Conservation (phyloP, 53 echinoderm and acorn worm genomes). For the Echinometra lucunter region DNA sequence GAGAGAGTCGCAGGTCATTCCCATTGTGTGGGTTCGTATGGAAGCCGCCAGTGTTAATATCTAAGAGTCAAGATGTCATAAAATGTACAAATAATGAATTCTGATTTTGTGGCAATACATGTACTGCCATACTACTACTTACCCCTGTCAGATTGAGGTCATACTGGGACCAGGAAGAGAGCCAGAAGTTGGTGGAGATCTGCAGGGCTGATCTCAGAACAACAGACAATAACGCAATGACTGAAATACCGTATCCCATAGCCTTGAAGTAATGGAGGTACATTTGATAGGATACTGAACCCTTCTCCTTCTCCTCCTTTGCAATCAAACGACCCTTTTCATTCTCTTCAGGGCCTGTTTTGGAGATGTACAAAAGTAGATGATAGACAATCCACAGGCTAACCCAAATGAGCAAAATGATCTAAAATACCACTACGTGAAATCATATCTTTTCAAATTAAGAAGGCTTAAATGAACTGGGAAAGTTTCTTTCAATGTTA, state of each 20-base stretch:
- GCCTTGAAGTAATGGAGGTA: conserved; percentile 76
- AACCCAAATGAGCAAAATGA: too few species aligned
- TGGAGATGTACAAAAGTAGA: not conserved
- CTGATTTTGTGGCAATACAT: not conserved
- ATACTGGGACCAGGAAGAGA: conserved; percentile 82
- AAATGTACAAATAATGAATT: too few species aligned
- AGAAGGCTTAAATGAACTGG: too few species aligned
- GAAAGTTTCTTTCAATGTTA: too few species aligned
- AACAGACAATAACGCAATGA: conserved; percentile 48
- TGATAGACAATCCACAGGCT: too few species aligned
- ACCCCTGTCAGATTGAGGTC: conserved; percentile 66
- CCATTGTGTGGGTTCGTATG: not conserved
- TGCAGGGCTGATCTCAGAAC: conserved; percentile 17
- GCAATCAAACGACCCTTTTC: conserved; percentile 71
- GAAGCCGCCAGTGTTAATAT: too few species aligned
- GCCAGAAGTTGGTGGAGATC: conserved; percentile 88
- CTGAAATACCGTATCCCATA: conserved; percentile 52
- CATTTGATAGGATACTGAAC: conserved; percentile 74
- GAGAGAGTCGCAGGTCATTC: not conserved
- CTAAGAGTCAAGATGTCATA: too few species aligned
- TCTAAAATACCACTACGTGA: too few species aligned
- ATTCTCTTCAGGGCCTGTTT: conserved; percentile 54
- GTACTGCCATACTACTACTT: not conserved
- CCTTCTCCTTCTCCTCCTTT: conserved; percentile 80
- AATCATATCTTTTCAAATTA: too few species aligned